These are phyloP conservation scores for Gallinago undulata DNA, from an alignment of 2,113 vertebrate species.

Conservation along the genomic window DNA sequence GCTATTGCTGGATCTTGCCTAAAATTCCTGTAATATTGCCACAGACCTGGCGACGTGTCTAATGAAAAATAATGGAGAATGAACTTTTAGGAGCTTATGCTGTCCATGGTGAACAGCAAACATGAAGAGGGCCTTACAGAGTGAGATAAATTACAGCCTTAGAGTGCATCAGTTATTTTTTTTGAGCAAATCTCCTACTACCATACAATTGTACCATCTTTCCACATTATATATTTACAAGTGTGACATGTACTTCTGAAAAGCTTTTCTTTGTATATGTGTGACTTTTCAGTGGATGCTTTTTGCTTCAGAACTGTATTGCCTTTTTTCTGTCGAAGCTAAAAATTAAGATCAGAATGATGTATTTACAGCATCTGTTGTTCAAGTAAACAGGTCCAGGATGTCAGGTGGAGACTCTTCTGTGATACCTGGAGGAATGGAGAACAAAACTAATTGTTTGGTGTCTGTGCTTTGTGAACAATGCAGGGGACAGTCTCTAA, in stretches of 20 bases:
- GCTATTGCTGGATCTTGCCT: neutral
- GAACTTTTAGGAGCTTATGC: neutral
- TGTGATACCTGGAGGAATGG: neutral
- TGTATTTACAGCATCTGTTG: neutral
- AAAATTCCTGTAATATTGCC: neutral
- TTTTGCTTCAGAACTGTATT: neutral
- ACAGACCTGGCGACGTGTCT: neutral
- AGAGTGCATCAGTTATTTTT: neutral
- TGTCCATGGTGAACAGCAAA: neutral
- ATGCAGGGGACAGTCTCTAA: neutral
- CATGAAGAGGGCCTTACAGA: neutral
- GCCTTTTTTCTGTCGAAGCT: neutral
- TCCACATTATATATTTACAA: neutral
- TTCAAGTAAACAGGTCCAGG: neutral
- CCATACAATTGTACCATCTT: neutral
- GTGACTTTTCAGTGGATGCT: neutral
- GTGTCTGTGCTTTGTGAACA: neutral
- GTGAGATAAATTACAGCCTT: neutral
- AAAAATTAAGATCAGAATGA: neutral
- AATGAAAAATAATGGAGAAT: neutral
- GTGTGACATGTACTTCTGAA: neutral
- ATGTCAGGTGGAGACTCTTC: neutral
- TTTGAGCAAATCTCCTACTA: neutral
- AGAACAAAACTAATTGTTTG: neutral
- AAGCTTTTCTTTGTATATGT: neutral